Conservation (phyloP, 2,888 invertebrate species). For the Drosophila mayaguana region DNA sequence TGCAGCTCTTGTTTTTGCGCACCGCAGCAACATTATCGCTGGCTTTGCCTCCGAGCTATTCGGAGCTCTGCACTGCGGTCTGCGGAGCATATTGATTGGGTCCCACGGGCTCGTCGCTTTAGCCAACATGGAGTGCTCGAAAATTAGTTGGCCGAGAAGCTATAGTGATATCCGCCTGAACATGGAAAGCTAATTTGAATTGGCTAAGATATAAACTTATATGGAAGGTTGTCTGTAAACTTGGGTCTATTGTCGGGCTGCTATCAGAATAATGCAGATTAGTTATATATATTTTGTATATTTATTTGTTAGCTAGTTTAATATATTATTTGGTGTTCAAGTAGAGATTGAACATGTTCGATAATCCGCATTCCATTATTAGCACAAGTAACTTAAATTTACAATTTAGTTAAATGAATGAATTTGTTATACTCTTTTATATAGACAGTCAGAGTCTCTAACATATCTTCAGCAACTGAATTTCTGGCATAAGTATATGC, state of each 20-base stretch:
- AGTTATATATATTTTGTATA: no score
- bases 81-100: constrained; percentile 68
- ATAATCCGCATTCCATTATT: no score
- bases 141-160: constrained; percentile 21
- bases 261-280: not conserved
- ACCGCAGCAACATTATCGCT: constrained; percentile 74
- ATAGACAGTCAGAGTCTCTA: no score
- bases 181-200: not conserved
- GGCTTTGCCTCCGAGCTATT: constrained; percentile 65
- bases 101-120: constrained; percentile 40
- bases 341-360: no score
- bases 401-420: no score
- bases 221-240: not conserved
- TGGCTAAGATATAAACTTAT: not conserved
- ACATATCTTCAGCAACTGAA: no score
- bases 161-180: not conserved
- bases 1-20: constrained; percentile 62
- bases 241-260: not conserved
- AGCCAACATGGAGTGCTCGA: constrained; percentile 9
- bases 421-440: no score
- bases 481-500: no score
- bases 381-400: no score
- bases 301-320: no score
- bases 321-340: no score
- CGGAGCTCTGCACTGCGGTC: constrained; percentile 54